Base-by-base conservation (phyloP, 2,888 invertebrate genomes). In the Pocota personata region DNA sequence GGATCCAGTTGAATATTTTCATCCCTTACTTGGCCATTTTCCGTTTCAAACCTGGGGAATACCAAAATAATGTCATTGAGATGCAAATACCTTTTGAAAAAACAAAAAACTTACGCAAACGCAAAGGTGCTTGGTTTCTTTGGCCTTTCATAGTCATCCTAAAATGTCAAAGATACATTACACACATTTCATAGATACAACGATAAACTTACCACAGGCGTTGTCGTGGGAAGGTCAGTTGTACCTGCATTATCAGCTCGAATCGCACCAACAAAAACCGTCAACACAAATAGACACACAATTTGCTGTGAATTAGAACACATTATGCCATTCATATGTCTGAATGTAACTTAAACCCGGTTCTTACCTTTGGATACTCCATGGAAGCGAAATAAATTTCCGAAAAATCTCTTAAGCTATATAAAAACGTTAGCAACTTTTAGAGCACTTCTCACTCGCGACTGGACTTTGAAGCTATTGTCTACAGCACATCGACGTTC, bases 21-120 rank as follows among this genome's bases (percentile, higher is more conserved):
- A 6, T 89, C 89, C 14, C 92, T 89, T 43, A 89, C 88, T 79
- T 91, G 89, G 0, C 92, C 92, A 32, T 92, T 91, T 75, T 90
- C 91, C 0, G 91, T 91, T 60, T 91, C 89, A 72, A 90, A 92
- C 8, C 92, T 92, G 16, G n/a, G 19, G 27, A 60, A 46, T 24
- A 50, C 12, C 10, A 16, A 30, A 14, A 48, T 19, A 10, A 48
- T 14, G 5, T 1, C 16, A 64, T 24, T 8, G 10, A 37, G 10
- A 21, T 8, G 7, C 16, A 1, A 24, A 32, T 21, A 10, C 24
- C 24, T 12, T 10, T 24, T 12, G 69, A 75, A 69, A 55, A 19
- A 19, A 40, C 67, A 52, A 73, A 7, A 32, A 10, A 87, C 88
- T 87, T 87, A 91, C 91, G 89, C 89, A 75, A 91, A 83, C 88